phyloP scores from a whole-genome alignment of 2,797 vertebrate genomes.

The Otus scops region DNA sequence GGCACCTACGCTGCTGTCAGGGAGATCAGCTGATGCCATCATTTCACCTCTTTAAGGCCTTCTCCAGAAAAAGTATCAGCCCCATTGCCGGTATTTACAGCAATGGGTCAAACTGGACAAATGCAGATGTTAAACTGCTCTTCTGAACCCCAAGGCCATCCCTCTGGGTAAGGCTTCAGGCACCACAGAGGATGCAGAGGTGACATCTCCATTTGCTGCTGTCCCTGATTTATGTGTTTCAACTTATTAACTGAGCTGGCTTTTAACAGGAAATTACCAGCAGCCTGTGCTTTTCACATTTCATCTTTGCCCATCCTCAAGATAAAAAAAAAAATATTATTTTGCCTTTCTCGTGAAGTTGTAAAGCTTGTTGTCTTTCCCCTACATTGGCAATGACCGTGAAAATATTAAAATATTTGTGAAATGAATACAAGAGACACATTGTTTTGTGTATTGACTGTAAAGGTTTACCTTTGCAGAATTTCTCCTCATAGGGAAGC shows the following conservation, averaged over 20 bases:
- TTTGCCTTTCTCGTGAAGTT: background rate
- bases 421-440: background rate
- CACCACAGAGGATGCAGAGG: background rate
- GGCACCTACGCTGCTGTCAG: background rate
- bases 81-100: background rate
- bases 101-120: background rate
- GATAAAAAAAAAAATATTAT: background rate
- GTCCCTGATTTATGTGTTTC: background rate
- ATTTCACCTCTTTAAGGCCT: background rate
- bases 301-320: background rate
- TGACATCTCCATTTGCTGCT: background rate
- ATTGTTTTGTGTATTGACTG: background rate
- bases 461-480: constrained; percentile 75
- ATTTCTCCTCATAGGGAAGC: constrained; percentile 79
- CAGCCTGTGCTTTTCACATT: background rate
- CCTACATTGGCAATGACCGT: background rate
- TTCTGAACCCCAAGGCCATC: background rate
- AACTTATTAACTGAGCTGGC: background rate
- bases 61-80: background rate
- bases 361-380: background rate
- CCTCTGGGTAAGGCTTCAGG: background rate
- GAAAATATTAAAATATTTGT: background rate
- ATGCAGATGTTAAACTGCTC: background rate
- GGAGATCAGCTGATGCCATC: background rate
- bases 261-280: background rate